phyloP scores from a whole-genome alignment of 2,888 invertebrate species.

The Tinea pellionella region DNA sequence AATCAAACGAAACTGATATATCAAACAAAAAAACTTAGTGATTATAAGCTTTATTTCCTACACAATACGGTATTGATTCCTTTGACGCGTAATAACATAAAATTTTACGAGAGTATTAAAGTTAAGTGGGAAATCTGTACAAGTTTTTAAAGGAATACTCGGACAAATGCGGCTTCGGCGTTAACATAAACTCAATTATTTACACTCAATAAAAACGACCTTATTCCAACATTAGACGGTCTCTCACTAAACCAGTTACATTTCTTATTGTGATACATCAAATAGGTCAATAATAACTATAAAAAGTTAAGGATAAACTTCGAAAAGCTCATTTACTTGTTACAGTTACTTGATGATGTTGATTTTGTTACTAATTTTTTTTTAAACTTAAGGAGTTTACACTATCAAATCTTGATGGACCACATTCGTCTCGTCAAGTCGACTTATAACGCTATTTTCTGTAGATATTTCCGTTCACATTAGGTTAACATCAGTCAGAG shows the following conservation, averaged over 20 bases:
- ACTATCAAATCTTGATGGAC: too few species aligned
- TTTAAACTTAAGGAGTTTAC: too few species aligned
- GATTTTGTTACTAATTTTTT: too few species aligned
- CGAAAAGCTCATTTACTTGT: too few species aligned
- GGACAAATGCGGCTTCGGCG: slow-evolving; percentile 56
- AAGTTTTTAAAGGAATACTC: slow-evolving; percentile 44
- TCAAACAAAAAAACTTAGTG: neutral
- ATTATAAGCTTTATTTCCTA: neutral
- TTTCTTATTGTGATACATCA: neutral
- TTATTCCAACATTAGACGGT: slow-evolving; percentile 59
- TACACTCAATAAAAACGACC: slow-evolving; percentile 68
- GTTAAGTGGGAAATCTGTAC: slow-evolving; percentile 67
- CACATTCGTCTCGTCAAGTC: too few species aligned
- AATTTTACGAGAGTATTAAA: slow-evolving; percentile 63
- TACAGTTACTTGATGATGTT: too few species aligned
- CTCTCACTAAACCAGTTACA: slow-evolving; percentile 34
- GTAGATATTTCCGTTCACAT: too few species aligned
- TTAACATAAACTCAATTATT: slow-evolving; percentile 67
- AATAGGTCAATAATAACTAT: neutral
- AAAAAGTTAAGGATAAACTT: too few species aligned
- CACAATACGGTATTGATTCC: neutral
- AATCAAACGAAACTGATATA: slow-evolving; percentile 1
- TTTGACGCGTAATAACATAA: slow-evolving; percentile 27
- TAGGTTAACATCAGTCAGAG: too few species aligned
- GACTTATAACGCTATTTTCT: too few species aligned